These are phyloP conservation scores for Ferrisia virgata DNA, from an alignment of 2,888 invertebrate genomes.

Conservation along the genomic window DNA sequence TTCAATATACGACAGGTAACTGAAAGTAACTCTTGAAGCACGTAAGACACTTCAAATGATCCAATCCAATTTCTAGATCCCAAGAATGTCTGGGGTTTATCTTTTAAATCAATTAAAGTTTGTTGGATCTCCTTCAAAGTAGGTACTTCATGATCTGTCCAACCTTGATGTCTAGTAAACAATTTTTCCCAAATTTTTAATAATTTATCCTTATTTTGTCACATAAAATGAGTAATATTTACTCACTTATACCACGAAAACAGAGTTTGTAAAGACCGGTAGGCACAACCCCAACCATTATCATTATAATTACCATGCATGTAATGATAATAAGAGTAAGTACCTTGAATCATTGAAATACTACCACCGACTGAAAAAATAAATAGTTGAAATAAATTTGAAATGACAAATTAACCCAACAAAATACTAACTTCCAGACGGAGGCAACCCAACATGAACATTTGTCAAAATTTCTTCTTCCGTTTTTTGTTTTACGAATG, in stretches of 20 bases:
- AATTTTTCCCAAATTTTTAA: not conserved
- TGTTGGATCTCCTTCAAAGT: slow-evolving; percentile 85
- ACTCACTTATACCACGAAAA: slow-evolving; percentile 85
- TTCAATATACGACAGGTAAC: slow-evolving; percentile 77
- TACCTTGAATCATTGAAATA: slow-evolving; percentile 66
- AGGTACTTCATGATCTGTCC: slow-evolving; percentile 72
- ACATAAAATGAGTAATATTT: not conserved
- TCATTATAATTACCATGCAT: slow-evolving; percentile 92
- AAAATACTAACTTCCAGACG: slow-evolving; percentile 52
- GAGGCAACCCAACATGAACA: slow-evolving; percentile 66
- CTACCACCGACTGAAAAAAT: slow-evolving; percentile 49
- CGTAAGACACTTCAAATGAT: slow-evolving; percentile 93
- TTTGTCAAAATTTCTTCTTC: slow-evolving; percentile 61
- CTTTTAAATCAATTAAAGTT: slow-evolving; percentile 89
- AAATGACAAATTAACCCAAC: not conserved
- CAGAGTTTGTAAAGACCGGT: slow-evolving; percentile 93
- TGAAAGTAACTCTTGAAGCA: slow-evolving; percentile 75
- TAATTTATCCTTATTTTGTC: not conserved
- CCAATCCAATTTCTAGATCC: slow-evolving; percentile 97
- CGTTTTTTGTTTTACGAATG: slow-evolving; percentile 56
- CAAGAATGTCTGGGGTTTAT: slow-evolving; percentile 82
- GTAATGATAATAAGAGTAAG: slow-evolving; percentile 94
- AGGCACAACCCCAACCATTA: slow-evolving; percentile 99
- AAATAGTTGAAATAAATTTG: not conserved
- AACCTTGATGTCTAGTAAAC: slow-evolving; percentile 69